Evolutionary conservation across 2,888 invertebrate genomes (phyloP), one percentile per base, ranked within the genome.

Genomic region (Dryococelus australis): DNA sequence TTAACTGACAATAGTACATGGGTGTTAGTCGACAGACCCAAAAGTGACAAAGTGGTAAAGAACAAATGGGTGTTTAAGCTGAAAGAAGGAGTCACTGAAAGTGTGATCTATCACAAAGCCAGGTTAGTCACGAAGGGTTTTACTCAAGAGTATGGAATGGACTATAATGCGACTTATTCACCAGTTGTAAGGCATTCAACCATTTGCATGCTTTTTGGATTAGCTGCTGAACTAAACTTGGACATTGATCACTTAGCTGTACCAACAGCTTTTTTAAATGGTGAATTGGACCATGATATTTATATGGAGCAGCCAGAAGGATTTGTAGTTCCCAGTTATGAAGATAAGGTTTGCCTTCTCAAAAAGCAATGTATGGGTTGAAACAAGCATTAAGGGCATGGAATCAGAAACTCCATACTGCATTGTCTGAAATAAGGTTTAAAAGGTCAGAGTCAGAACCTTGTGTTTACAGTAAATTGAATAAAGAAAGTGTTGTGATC

Each of bases 131-230:
- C 81, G 12, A 81, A n/a, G n/a, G n/a, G n/a, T n/a, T n/a, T n/a
- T n/a, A n/a, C n/a, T n/a, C n/a, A n/a, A n/a, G n/a, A n/a, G 26
- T 5, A 65, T 16, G 65, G 65, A 65, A 20, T 65, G 16, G 5
- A 65, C 26, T 81, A 27, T 35, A 20, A 27, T 4, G 81, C 9
- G 81, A 81, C 81, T n/a, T n/a, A n/a, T n/a, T n/a, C n/a, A n/a
- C n/a, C n/a, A n/a, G n/a, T n/a, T n/a, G n/a, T n/a, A n/a, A 81
- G 81, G 35, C 81, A 81, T 27, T 81, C 81, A 35, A 81, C 81
- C 27, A 35, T 81, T 26, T 13, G 27, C 27, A 35, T 81, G 9
- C 12, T 81, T 10, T 35, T 81, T 26, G 81, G 13, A 35, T 81
- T 81, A 20, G 26, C 13, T 16, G 65, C 65, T 65, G 65, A 13